Percentiles rank a stretch among this genome's conserved stretches.
Evolutionary conservation across 2,113 vertebrate genomes (phyloP).

Genomic region (Empidonax alnorum): DNA sequence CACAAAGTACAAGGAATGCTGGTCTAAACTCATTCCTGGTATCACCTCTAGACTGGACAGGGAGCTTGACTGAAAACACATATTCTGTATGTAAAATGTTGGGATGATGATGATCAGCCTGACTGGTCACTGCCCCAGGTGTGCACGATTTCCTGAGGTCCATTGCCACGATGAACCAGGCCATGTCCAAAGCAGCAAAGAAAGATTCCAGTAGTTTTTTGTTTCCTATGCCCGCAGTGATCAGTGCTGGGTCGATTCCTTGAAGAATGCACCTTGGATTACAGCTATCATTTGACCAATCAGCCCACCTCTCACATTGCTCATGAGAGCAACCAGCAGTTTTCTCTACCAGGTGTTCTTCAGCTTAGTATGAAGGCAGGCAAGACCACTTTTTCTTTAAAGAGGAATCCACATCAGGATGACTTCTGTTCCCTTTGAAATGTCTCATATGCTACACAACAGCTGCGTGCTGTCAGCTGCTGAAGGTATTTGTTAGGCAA

Average conservation of each 20-base stretch:
- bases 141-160: neutral
- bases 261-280: neutral
- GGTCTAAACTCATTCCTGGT: neutral
- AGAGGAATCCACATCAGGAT: neutral
- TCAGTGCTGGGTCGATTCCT: neutral
- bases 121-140: neutral
- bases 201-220: neutral
- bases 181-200: neutral
- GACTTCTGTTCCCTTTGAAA: neutral
- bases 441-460: neutral
- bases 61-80: neutral
- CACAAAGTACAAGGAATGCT: neutral
- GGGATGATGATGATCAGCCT: neutral
- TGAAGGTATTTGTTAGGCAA: neutral
- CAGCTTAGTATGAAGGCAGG: neutral
- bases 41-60: neutral
- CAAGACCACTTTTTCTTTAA: neutral
- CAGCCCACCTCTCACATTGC: neutral
- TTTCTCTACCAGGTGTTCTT: neutral
- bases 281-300: neutral
- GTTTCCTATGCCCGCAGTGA: neutral
- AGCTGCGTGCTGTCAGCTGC: neutral
- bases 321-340: neutral
- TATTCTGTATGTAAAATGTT: neutral
- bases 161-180: neutral